Percentiles rank a stretch among this genome's conserved stretches.
Evolutionary conservation across 2,797 vertebrate species (phyloP).

Genomic region (Gobionotothen gibberifrons): DNA sequence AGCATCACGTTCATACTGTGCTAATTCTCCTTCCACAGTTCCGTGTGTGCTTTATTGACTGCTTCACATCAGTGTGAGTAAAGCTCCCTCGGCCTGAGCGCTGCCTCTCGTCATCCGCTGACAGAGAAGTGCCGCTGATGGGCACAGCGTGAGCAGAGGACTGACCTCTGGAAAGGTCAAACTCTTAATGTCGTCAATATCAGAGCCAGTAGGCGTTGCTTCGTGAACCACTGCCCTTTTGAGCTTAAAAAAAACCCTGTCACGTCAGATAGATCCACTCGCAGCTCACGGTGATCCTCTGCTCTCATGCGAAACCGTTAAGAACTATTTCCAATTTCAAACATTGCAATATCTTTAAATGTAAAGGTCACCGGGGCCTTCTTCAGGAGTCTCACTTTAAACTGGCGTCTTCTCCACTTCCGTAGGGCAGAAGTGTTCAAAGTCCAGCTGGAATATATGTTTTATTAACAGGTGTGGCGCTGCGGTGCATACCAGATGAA

Average conservation of each 20-base stretch:
- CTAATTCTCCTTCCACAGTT: slow-evolving; percentile 15
- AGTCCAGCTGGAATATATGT: slow-evolving; percentile 76
- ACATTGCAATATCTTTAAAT: slow-evolving; percentile 20
- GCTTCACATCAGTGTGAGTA: slow-evolving; percentile 43
- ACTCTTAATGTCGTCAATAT: slow-evolving; percentile 69
- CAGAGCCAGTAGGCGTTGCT: slow-evolving; percentile 49
- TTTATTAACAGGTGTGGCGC: slow-evolving; percentile 81
- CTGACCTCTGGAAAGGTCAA: slow-evolving; percentile 68
- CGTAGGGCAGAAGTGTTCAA: slow-evolving; percentile 71
- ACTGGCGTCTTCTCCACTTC: slow-evolving; percentile 31
- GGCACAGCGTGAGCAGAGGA: slow-evolving; percentile 40
- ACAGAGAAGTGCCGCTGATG: slow-evolving; percentile 58
- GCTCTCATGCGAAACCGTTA: slow-evolving; percentile 5
- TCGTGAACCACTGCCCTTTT: slow-evolving; percentile 36
- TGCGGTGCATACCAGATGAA: slow-evolving; percentile 74
- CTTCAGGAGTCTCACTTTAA: slow-evolving; percentile 24
- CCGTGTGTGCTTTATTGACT: slow-evolving; percentile 19
- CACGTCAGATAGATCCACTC: slow-evolving; percentile 57
- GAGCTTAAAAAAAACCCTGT: slow-evolving; percentile 55
- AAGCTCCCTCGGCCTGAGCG: slow-evolving; percentile 31
- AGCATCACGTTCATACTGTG: slow-evolving; percentile 21
- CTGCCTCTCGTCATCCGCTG: slow-evolving; percentile 44
- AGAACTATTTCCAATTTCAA: slow-evolving; percentile 11
- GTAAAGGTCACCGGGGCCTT: not conserved
- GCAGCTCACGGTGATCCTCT: slow-evolving; percentile 23